Evolutionary conservation across 2,113 vertebrate genomes (phyloP).

Genomic region (Petrocephalus microphthalmus): DNA sequence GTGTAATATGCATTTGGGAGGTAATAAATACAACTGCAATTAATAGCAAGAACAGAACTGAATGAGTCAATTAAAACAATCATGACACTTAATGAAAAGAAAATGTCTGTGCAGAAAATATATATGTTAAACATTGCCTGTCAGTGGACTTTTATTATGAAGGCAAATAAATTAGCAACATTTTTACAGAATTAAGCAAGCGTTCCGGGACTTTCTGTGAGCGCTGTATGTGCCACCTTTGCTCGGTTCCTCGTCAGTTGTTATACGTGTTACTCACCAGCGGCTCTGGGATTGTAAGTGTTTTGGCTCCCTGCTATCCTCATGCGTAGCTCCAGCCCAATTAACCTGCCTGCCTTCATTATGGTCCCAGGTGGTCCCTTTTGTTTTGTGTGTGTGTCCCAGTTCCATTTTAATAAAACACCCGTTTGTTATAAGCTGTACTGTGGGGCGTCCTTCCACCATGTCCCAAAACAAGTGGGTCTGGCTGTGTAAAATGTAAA

Average conservation of each 20-base stretch:
- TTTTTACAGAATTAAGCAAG: neutral
- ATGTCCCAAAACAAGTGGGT: no score
- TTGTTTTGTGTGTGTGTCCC: no score
- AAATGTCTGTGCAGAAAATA: neutral
- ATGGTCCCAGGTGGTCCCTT: neutral
- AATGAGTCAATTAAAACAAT: neutral
- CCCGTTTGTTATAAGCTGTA: no score
- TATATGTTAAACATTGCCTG: neutral
- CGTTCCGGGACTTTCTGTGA: neutral
- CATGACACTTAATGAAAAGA: neutral
- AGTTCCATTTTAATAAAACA: no score
- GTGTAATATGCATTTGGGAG: neutral
- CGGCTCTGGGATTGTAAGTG: neutral
- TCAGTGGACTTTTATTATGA: neutral
- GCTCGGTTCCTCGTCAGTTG: neutral
- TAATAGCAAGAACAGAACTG: neutral
- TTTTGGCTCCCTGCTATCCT: neutral
- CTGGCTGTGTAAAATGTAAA: no score
- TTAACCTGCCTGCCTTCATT: neutral
- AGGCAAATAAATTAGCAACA: neutral
- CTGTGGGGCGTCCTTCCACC: no score
- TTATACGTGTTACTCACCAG: neutral
- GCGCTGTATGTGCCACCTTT: neutral
- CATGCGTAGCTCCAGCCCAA: neutral
- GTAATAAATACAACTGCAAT: neutral